Base-by-base conservation (phyloP, 2,113 vertebrate species). In the Larimichthys crocea region DNA sequence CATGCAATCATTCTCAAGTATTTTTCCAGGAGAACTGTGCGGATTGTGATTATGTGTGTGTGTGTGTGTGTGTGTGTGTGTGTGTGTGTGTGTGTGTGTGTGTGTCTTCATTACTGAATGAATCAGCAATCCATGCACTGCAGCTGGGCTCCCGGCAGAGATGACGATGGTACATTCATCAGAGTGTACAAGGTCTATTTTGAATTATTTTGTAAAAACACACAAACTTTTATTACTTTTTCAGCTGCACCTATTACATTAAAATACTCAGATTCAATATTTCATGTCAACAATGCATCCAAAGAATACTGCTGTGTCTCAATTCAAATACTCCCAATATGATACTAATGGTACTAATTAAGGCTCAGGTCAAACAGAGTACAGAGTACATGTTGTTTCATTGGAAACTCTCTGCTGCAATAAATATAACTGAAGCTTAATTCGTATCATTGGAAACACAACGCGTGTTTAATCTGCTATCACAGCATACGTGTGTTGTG, bases 131-230 rank as follows among this genome's bases (percentile, higher is more conserved):
- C 20, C 5, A 15, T 46, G n/a, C 10, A 52, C 66, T 5, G 46
- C 53, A 61, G 67, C 68, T 22, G 50, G 2, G 29, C 70, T 24
- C 40, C 64, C 12, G 3, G n/a, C 35, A 22, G 22, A 49, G 48
- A 77, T 42, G 5, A 79, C 29, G 31, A 67, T 55, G 62, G 52
- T 6, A 9, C 14, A 70, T 16, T 16, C 10, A 24, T 60, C 57
- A 19, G 26, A 14, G 22, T 50, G 68, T 17, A 40, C 31, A 8
- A 22, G 19, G 35, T 57, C 14, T 20, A 5, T 29, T 65, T 46
- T 29, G 10, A 80, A 74, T 62, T 0, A 74, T 6, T 55, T 60
- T 61, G 22, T 61, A 80, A 26, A 73, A 52, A 5, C 5, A 20
- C 5, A 24, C 26, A 10, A 19, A 40, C 17, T 52, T n/a, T 24